Evolutionary conservation across 2,797 vertebrate genomes (phyloP).

Genomic region (Gymnodraco acuticeps): DNA sequence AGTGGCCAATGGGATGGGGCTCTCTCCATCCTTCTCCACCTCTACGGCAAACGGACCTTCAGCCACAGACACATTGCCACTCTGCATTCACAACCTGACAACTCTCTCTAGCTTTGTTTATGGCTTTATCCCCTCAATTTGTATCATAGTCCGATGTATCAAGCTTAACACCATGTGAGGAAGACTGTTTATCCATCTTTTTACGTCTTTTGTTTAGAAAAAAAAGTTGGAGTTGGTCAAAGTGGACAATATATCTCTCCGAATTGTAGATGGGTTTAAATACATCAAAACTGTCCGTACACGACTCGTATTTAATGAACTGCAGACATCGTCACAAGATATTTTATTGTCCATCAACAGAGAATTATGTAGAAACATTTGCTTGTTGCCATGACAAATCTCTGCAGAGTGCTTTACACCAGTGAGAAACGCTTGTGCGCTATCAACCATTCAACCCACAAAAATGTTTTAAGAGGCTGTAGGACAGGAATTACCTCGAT

Average conservation of each 20-base stretch:
- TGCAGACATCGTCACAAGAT: conserved; percentile 4
- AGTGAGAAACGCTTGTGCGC: conserved; percentile 38
- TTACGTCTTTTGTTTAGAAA: no score
- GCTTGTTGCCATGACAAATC: conserved; percentile 70
- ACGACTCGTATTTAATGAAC: conserved; percentile 2
- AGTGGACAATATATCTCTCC: not conserved
- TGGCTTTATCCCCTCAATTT: conserved; percentile 1
- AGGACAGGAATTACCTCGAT: conserved; percentile 47
- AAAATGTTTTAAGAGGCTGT: conserved; percentile 22
- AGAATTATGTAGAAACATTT: conserved; percentile 34
- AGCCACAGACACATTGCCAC: not conserved
- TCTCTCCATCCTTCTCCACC: conserved; percentile 47
- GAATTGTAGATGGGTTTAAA: not conserved
- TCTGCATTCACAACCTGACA: not conserved
- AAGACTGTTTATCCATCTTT: not conserved
- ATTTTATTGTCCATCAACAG: conserved; percentile 20
- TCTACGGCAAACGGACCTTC: conserved; percentile 47
- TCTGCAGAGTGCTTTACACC: conserved; percentile 34
- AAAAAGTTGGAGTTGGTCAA: not conserved
- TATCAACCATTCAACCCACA: conserved; percentile 42
- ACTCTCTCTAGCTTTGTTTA: not conserved
- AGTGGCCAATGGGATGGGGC: conserved; percentile 45
- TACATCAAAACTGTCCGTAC: not conserved
- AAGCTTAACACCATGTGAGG: conserved; percentile 4
- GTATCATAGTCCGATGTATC: not conserved